These are phyloP conservation scores for Hippolais icterina DNA, from an alignment of 2,113 vertebrate species.

Conservation along the genomic window DNA sequence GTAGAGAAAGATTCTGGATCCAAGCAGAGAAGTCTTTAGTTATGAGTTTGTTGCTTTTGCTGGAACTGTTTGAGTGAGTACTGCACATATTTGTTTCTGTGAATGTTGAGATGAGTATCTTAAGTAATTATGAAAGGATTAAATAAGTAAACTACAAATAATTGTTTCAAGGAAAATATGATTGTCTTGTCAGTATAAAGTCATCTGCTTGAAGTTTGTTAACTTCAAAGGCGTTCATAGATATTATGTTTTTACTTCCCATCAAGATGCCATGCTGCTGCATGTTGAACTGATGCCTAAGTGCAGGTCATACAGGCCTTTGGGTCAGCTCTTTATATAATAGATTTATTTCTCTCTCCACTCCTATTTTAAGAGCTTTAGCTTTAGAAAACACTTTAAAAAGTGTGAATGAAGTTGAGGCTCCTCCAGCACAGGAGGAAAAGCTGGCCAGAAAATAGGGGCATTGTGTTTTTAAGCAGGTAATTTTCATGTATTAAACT, in stretches of 20 bases:
- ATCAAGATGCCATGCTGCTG: background rate
- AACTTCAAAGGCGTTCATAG: background rate
- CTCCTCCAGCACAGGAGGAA: background rate
- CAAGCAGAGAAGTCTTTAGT: background rate
- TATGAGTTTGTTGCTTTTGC: background rate
- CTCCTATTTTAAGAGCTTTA: background rate
- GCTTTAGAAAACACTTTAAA: background rate
- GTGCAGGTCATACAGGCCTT: background rate
- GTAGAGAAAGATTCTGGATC: background rate
- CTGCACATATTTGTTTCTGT: background rate
- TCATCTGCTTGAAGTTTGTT: background rate
- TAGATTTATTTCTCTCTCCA: background rate
- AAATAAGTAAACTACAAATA: slow-evolving; percentile 34
- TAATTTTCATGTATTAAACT: background rate
- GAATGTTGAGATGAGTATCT: background rate
- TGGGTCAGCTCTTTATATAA: background rate
- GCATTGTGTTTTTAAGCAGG: background rate
- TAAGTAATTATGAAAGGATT: slow-evolving; percentile 20
- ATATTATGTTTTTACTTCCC: background rate
- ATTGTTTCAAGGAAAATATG: slow-evolving; percentile 12
- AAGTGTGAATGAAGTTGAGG: background rate
- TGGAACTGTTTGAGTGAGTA: background rate
- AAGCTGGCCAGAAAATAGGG: background rate
- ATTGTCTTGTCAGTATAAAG: background rate
- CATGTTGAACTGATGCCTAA: background rate